Evolutionary conservation across 2,113 vertebrate species (phyloP).

Genomic region (Rhegmatorhina hoffmannsi): DNA sequence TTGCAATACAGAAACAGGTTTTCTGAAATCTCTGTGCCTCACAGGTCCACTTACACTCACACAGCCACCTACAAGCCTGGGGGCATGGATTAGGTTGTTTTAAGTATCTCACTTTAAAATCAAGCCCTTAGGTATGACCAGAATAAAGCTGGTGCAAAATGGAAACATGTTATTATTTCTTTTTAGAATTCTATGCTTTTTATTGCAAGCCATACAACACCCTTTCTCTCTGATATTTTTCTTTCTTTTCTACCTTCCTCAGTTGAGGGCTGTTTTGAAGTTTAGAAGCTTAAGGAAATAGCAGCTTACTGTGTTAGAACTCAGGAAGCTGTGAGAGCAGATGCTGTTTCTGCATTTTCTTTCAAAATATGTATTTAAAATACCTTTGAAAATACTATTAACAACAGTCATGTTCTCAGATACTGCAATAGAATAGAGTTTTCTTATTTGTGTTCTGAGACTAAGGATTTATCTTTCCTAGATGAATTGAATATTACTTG

Average conservation of each 20-base stretch:
- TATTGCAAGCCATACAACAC: rapidly evolving
- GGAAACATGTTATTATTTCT: rapidly evolving
- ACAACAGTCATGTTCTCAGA: not conserved
- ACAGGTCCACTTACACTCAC: not conserved
- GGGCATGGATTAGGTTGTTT: not conserved
- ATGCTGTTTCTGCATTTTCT: not conserved
- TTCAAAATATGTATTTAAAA: not conserved
- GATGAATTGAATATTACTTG: not conserved
- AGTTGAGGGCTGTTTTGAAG: not conserved
- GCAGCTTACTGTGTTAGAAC: not conserved
- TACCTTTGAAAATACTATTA: not conserved
- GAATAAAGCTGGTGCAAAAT: not conserved
- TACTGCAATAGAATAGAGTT: not conserved
- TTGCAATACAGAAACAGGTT: not conserved
- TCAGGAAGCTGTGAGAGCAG: not conserved
- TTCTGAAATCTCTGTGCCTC: not conserved
- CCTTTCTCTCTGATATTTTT: not conserved
- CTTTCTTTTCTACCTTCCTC: not conserved
- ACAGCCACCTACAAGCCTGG: not conserved
- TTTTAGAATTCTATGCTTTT: not conserved
- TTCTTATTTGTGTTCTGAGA: not conserved
- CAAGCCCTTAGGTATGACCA: not conserved
- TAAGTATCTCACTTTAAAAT: not conserved
- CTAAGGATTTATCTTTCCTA: not conserved
- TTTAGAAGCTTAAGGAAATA: not conserved